These are phyloP conservation scores for Lissocephala sabroskyi DNA, from an alignment of 2,888 invertebrate genomes.

Conservation along the genomic window DNA sequence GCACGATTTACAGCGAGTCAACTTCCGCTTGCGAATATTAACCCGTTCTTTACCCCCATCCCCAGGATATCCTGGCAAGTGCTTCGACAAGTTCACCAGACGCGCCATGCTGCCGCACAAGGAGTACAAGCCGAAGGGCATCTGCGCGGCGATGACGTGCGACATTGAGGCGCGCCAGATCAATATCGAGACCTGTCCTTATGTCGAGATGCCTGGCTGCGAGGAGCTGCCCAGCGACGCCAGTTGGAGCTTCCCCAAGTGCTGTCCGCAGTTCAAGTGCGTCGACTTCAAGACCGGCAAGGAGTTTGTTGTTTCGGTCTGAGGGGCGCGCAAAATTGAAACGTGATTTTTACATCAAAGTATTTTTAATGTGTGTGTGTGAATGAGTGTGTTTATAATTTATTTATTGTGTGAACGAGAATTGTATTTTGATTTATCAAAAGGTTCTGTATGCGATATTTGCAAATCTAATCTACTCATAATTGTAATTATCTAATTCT, in stretches of 20 bases:
- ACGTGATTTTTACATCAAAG: constrained; percentile 50
- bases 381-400: constrained; percentile 38
- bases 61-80: constrained; percentile 71
- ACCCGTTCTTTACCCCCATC: too few species aligned
- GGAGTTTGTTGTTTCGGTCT: constrained; percentile 65
- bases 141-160: constrained; percentile 70
- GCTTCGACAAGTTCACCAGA: constrained; percentile 69
- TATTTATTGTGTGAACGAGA: constrained; percentile 53
- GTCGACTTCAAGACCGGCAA: constrained; percentile 70
- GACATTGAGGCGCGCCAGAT: constrained; percentile 64
- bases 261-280: constrained; percentile 70
- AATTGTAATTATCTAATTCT: constrained; percentile 28
- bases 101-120: constrained; percentile 68
- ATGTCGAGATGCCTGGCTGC: constrained; percentile 70
- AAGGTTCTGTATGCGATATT: constrained; percentile 68
- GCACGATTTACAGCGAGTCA: constrained; percentile 15
- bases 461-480: constrained; percentile 53
- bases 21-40: constrained; percentile 17
- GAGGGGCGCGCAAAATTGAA: constrained; percentile 27
- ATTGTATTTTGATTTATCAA: constrained; percentile 58
- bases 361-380: constrained; percentile 39
- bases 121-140: constrained; percentile 71
- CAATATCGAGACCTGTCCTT: constrained; percentile 71
- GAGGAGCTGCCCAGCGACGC: constrained; percentile 68
- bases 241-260: constrained; percentile 70